Evolutionary conservation across 1,140 invertebrate genomes (phyloP), one percentile per base, ranked within the genome.

Genomic region (Apis florea): DNA sequence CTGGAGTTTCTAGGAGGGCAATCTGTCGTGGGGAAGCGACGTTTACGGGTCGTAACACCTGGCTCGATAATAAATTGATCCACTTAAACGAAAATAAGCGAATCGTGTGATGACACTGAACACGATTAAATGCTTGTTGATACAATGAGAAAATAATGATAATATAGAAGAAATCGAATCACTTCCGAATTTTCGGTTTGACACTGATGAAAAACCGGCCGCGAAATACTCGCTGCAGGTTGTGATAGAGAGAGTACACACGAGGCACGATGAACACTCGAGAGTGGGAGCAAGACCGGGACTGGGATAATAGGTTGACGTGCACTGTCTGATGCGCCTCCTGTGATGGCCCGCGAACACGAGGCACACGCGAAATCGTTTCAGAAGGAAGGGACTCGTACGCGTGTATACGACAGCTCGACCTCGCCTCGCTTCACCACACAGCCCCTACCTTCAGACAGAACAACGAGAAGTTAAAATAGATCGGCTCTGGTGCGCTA

Each of bases 401-500:
- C 85, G 85, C 82, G 85, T 78, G 68, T 85, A 58, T 79, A 54
- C 83, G 83, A 78, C 73, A 68, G 56, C n/a, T 64, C 81, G 77
- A 77, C 79, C 79, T 84, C 85, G 88, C 83, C 84, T 84, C 47
- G 69, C 77, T 76, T 71, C 70, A 58, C 70, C 40, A n/a, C 53
- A 31, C 75, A 67, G 40, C 82, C 73, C 84, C 58, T 64, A 79
- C 76, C 84, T 78, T 63, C 58, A 19, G 67, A 17, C 53, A 31
- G 71, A 77, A 83, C 79, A 64, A 78, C 53, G 73, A 71, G 74
- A 85, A 84, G 86, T 89, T 89, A 88, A 89, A 89, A 89, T 87
- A 89, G 79, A 88, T 87, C 83, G 79, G 64, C 71, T 76, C 69
- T 59, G 73, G 80, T 68, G 70, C 53, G 72, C 51, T 75, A 51